Evolutionary conservation across 2,888 invertebrate genomes (phyloP).

Genomic region (Xylota sylvarum): DNA sequence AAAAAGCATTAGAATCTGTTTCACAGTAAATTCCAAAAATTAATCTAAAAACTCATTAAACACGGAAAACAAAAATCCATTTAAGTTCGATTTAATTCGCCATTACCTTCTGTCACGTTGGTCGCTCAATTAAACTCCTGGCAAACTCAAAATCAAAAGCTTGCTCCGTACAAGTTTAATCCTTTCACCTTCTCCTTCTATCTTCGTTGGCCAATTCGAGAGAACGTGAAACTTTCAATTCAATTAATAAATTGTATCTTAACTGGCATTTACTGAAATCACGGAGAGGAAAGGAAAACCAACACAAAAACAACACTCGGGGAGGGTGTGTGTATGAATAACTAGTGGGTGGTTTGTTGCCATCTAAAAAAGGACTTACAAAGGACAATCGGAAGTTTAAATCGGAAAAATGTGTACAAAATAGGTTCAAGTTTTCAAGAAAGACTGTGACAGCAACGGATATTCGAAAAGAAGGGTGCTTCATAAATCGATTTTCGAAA

Average conservation of each 20-base stretch:
- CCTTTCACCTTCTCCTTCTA: conserved; percentile 25
- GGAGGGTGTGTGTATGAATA: neutral
- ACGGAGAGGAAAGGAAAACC: neutral
- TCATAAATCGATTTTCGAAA: conserved; percentile 50
- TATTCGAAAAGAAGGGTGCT: neutral
- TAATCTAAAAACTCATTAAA: conserved; percentile 59
- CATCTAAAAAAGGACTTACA: neutral
- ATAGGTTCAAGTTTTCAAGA: conserved; percentile 9
- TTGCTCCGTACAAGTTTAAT: conserved; percentile 39
- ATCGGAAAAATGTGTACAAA: conserved; percentile 29
- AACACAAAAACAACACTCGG: too few relatives aligned
- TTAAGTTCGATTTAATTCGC: conserved; percentile 42
- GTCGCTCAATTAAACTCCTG: conserved; percentile 37
- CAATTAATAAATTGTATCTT: conserved; percentile 67
- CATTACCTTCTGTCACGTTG: conserved; percentile 21
- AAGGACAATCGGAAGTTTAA: conserved; percentile 55
- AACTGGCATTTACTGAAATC: conserved; percentile 30
- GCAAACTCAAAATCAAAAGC: neutral
- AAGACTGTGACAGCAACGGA: neutral
- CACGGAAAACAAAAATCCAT: conserved; percentile 19
- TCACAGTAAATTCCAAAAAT: conserved; percentile 1
- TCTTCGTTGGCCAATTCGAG: conserved; percentile 27
- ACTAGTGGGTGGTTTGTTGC: neutral
- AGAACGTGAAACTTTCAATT: conserved; percentile 60
- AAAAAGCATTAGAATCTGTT: neutral